Evolutionary conservation across 2,888 invertebrate species (phyloP), one percentile per base, ranked within the genome.

Genomic region (Epistrophe eligans): DNA sequence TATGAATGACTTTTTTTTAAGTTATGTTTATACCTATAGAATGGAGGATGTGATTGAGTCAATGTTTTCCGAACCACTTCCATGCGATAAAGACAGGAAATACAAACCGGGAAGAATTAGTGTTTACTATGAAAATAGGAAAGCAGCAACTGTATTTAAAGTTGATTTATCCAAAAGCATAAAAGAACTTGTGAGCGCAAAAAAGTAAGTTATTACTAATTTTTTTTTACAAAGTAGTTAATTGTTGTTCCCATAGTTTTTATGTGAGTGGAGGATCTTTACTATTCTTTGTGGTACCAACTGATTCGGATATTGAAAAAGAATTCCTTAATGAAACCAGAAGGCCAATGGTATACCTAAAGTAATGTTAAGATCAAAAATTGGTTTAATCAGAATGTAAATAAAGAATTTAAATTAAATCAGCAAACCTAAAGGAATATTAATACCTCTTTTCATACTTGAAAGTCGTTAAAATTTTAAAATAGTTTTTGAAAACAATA

Each of bases 111-210:
- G 94, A 0, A 94, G 93, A 76, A 90, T 97, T 1, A 94, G 95
- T 91, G 93, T 97, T 1, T 97, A 97, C 91, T 97, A 95, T 91
- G 97, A 97, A 92, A 96, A 96, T 72, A 93, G 93, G 73, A 94
- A 95, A 88, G 94, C 94, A 85, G 94, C 94, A 57, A 93, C 93
- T 90, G 93, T 96, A 0, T 94, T 95, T 90, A 93, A 94, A 84
- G 93, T 96, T 3, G 92, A 95, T 89, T 90, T 94, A 0, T 91
- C 92, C 0, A 93, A 94, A 88, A 94, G 95, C 1, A 93, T 97
- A 4, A 92, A 93, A 1, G 94, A 95, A 76, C 93, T 96, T 88
- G 91, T 97, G 48, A 92, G 93, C 81, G 92, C 93, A 70, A 94
- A 95, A 89, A 81, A 88, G 91, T 91, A 88, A 79, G 89, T 80